Base-by-base conservation (phyloP, 2,888 invertebrate genomes). In the Campoletis raptor region DNA sequence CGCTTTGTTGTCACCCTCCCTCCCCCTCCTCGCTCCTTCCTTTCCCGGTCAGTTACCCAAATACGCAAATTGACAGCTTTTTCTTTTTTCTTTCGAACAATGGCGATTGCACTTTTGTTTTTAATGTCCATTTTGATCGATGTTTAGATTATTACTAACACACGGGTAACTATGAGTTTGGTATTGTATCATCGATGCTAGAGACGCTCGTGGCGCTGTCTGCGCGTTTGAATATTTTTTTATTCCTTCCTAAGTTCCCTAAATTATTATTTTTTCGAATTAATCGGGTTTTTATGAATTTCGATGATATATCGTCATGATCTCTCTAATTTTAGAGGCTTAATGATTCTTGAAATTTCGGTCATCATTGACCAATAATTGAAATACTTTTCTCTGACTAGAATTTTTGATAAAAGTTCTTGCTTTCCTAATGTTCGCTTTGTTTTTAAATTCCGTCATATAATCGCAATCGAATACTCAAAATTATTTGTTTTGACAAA, bases 1-100 rank as follows among this genome's bases (percentile, higher is more conserved):
- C 61, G 67, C 78, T 52, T 70, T 57, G 57, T 74, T 36, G 40
- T 45, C 66, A 37, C 18, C 61, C 40, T 30, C 21, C 8, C 6
- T 6, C 6, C 30, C 12, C 12, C 57, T 24, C 21, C 54, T 2
- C 15, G 2, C 3, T n/a, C n/a, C 48, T 52, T 52, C 48, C 48
- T 52, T n/a, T n/a, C 15, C 7, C 61, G 30, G 61, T 61, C 61
- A 61, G 30, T 61, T 61, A 30, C 61, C 15, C 61, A 61, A 61
- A 61, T 30, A 30, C 30, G 30, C 30, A 61, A 61, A 61, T 61
- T 9, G 0, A 15, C 24, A 30, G 30, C 61, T 30, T 61, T 61
- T 61, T 61, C 8, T 8, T 24, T 12, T n/a, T 54, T 48, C 36
- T 64, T 76, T 18, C 8, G 18, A 36, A 61, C 15, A 15, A 61